Percentiles rank a stretch among this genome's conserved stretches.
Evolutionary conservation across 2,888 invertebrate species (phyloP).

Genomic region (Rhagonycha lutea): DNA sequence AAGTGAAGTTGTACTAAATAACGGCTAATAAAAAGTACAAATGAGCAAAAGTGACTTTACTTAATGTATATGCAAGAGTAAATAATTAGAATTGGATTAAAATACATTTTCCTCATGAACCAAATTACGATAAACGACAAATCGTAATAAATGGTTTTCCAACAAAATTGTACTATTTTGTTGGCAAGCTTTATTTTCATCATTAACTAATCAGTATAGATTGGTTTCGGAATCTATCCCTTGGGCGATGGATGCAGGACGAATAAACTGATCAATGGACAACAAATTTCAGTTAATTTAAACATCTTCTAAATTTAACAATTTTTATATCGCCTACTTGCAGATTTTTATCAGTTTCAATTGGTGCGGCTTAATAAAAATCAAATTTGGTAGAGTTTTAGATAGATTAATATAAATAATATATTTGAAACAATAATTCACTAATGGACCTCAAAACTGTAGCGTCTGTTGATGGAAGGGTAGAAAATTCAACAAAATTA

Average conservation of each 20-base stretch:
- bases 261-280: constrained; percentile 9
- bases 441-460: background rate
- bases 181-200: constrained; percentile 33
- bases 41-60: background rate
- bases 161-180: constrained; percentile 31
- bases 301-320: background rate
- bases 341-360: background rate
- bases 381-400: background rate
- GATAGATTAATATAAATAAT: background rate
- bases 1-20: background rate
- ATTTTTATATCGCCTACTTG: background rate
- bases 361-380: background rate
- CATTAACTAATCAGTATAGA: constrained; percentile 40
- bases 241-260: constrained; percentile 17
- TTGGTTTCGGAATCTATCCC: constrained; percentile 35
- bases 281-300: constrained; percentile 15
- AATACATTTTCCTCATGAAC: constrained; percentile 34
- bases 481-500: background rate
- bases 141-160: constrained; percentile 34
- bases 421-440: background rate
- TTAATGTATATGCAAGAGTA: background rate
- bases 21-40: background rate
- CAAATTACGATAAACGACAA: constrained; percentile 33
- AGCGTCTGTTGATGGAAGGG: background rate
- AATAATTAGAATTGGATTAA: background rate